Base-by-base conservation (phyloP, 2,797 vertebrate species). In the Acanthurus leucopareius region DNA sequence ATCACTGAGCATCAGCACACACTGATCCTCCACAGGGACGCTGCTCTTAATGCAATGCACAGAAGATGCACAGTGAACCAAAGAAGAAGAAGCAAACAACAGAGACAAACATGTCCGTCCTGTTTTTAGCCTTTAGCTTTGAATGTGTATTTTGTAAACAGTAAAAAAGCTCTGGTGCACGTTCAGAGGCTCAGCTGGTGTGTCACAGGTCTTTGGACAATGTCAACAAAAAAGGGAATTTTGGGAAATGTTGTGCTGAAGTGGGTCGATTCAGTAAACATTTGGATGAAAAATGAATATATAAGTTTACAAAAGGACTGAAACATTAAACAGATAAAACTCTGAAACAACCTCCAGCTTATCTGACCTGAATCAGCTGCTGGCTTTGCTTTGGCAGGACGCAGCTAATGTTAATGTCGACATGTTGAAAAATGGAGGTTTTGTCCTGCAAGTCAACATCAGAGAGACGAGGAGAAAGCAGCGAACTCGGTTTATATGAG, bases 151-250 rank as follows among this genome's bases (percentile, higher is more conserved):
- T 60, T 51, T 64, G 38, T 9, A 56, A 74, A 52, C n/a, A 1
- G 11, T 57, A 2, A 16, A 68, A 48, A 38, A 15, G 51, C n/a
- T 51, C 22, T 4, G 19, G 17, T 61, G 64, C 51, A 75, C 60
- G 60, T 71, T 71, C 42, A 44, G 20, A 75, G 49, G 61, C 20
- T 71, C 61, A 70, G 54, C 19, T 49, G 60, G 14, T 73, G 70
- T 19, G 44, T 79, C 63, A 51, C 59, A 47, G n/a, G 69, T 35
- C 44, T n/a, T 25, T 1, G 15, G 35, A 16, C 25, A 1, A 3
- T 3, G 2, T 61, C 49, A 64, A 60, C 20, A 40, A 51, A 58
- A 42, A 20, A n/a, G n/a, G n/a, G 17, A 45, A 35, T 28, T 28
- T 16, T 78, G 28, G 56, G 56, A 53, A 42, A 66, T 7, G 16